Base-by-base conservation (phyloP, 2,113 vertebrate genomes). In the Desmodus rotundus region DNA sequence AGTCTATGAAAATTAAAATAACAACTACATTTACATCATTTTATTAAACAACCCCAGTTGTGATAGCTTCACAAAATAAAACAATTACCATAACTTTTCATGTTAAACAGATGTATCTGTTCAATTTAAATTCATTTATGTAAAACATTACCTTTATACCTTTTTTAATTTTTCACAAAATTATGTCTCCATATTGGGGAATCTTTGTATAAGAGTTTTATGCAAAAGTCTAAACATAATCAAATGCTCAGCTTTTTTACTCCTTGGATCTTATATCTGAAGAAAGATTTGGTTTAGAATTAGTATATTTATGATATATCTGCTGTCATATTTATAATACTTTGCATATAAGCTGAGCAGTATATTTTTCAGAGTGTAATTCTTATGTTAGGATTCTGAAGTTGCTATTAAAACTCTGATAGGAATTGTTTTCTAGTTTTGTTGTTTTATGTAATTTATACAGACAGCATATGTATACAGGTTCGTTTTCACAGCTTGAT, bases 51-150 rank as follows among this genome's bases (percentile, higher is more conserved):
- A 61, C 1, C 4, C 22, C 92, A 88, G 11, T 56, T 77, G n/a
- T 84, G 28, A 80, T 77, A 91, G n/a, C 63, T 82, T 78, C 28
- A 43, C 31, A 90, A 95, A 95, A 95, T 65, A 22, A 95, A 96
- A 72, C 5, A 95, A 88, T 9, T 11, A 26, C 41, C 33, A 24
- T 50, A 96, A 84, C 52, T 85, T 84, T 84, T 7, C 68, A 61
- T 43, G 54, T 56, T 58, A 94, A 93, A 91, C 82, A 95, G 67
- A 83, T 96, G 52, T 85, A 89, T 20, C 2, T 73, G 12, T 88
- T 88, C 92, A 85, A 90, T 65, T 97, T 94, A 91, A 89, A 91
- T 86, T 50, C 45, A 89, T 47, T 87, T 93, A 93, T 77, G 28
- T 91, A 94, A 95, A 91, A 93, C 93, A 47, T 20, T 68, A 94